These are phyloP conservation scores for Saxidomus purpurata DNA, from an alignment of 1,140 invertebrate genomes.

Conservation along the genomic window DNA sequence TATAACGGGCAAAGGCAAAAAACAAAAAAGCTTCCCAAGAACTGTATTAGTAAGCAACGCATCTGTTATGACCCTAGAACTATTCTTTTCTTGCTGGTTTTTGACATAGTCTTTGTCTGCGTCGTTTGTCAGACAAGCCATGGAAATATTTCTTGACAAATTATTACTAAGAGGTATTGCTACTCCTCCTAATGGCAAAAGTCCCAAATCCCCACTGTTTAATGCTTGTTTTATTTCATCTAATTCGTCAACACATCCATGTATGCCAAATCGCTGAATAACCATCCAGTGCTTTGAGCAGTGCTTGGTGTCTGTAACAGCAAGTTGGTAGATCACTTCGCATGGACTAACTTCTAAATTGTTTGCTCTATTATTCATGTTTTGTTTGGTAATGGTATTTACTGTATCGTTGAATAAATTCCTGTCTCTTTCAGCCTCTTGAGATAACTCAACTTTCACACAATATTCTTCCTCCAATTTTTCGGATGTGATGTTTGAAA, in stretches of 20 bases:
- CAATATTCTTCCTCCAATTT: constrained; percentile 56
- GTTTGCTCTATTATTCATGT: neutral
- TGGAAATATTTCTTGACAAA: constrained; percentile 72
- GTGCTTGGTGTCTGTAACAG: constrained; percentile 42
- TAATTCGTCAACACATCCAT: constrained; percentile 28
- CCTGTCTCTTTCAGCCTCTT: constrained; percentile 32
- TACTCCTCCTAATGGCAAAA: constrained; percentile 81
- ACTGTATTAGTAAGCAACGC: neutral
- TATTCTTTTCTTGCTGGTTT: too few relatives aligned
- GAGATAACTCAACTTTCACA: constrained; percentile 43
- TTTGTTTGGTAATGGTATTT: neutral
- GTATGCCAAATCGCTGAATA: constrained; percentile 75
- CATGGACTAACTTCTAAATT: constrained; percentile 52
- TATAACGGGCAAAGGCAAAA: constrained; percentile 81
- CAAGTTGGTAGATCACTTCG: constrained; percentile 44
- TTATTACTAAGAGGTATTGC: constrained; percentile 62
- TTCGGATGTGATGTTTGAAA: constrained; percentile 71
- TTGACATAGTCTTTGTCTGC: too few relatives aligned
- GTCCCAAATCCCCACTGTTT: constrained; percentile 67
- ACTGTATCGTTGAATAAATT: constrained; percentile 32
- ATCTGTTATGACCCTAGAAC: constrained; percentile 55
- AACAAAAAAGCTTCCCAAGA: constrained; percentile 77
- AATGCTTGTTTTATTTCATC: constrained; percentile 53
- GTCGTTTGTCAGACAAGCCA: too few relatives aligned
- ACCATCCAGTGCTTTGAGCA: constrained; percentile 70